Conservation (phyloP, 2,888 invertebrate species). For the Smittia aterrima region DNA sequence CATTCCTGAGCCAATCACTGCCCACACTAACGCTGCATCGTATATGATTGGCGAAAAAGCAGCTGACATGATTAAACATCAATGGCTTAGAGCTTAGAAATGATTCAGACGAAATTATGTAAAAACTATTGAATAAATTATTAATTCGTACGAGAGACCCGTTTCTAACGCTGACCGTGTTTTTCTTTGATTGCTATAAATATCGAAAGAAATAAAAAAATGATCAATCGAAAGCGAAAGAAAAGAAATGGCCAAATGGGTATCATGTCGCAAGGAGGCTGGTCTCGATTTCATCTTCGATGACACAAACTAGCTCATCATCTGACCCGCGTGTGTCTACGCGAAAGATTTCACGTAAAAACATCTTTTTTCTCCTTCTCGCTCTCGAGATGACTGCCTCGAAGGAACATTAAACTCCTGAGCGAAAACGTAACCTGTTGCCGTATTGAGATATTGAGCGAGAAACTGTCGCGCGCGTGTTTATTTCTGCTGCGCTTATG, state of each 20-base stretch:
- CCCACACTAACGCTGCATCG: constrained; percentile 68
- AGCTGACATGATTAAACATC: constrained; percentile 62
- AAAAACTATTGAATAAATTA: background rate
- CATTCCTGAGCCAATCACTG: constrained; percentile 63
- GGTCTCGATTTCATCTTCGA: background rate
- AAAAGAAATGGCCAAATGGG: background rate
- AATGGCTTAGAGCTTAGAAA: constrained; percentile 51
- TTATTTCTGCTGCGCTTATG: background rate
- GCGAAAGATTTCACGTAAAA: constrained; percentile 2
- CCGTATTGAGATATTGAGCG: too few species aligned
- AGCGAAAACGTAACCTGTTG: too few species aligned
- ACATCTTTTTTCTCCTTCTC: background rate
- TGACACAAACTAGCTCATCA: background rate
- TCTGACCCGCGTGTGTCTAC: constrained; percentile 2
- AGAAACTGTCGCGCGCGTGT: background rate
- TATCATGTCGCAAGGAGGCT: background rate
- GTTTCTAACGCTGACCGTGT: background rate
- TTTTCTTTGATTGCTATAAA: background rate
- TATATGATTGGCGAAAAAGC: constrained; percentile 72
- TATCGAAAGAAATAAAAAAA: background rate
- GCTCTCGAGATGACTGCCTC: too few species aligned
- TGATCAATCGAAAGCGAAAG: background rate
- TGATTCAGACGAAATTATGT: constrained; percentile 13
- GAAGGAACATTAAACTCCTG: too few species aligned
- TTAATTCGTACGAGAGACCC: background rate